Evolutionary conservation across 2,888 invertebrate genomes (phyloP), one percentile per base, ranked within the genome.

Genomic region (Julus scanicus): DNA sequence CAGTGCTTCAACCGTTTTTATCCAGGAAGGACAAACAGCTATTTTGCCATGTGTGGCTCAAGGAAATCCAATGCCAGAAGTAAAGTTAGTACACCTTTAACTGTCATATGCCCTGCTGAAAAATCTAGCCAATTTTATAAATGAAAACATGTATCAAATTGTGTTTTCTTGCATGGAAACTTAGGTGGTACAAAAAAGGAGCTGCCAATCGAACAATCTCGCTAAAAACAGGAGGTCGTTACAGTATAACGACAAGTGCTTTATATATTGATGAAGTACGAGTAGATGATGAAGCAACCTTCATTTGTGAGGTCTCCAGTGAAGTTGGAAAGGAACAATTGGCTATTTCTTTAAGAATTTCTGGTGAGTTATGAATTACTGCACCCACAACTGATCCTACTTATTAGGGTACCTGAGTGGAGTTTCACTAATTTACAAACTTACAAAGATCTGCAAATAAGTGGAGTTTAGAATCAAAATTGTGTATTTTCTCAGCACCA

Each of bases 371-470:
- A 13, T 29, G n/a, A 71, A 1, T 29, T n/a, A 44, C 4, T 44
- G 6, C 6, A 44, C 44, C 44, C 44, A 44, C 44, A 44, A 44
- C 3, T 44, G 4, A 44, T 44, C 6, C 6, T 5, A 6, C 44
- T 44, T n/a, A n/a, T n/a, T n/a, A n/a, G n/a, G n/a, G 44, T 44
- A 44, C 44, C 3, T 44, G 44, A 44, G 44, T 44, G n/a, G n/a
- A n/a, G n/a, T 48, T 48, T 49, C 91, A 91, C 20, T 95, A 95
- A 86, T 88, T 37, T 86, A 40, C 49, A 49, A 49, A 11, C 8
- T 49, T 13, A 8, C 2, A 1, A 8, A 49, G 8, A 49, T 49
- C 8, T 49, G 13, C 8, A 49, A 49, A 49, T 49, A 49, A 49
- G 49, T 11, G 49, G 13, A 11, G 49, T 8, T 11, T 49, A 49